Percentiles rank a stretch among this genome's conserved stretches.
Conservation (phyloP, 2,888 invertebrate genomes). For the Monoplex corrugatus region DNA sequence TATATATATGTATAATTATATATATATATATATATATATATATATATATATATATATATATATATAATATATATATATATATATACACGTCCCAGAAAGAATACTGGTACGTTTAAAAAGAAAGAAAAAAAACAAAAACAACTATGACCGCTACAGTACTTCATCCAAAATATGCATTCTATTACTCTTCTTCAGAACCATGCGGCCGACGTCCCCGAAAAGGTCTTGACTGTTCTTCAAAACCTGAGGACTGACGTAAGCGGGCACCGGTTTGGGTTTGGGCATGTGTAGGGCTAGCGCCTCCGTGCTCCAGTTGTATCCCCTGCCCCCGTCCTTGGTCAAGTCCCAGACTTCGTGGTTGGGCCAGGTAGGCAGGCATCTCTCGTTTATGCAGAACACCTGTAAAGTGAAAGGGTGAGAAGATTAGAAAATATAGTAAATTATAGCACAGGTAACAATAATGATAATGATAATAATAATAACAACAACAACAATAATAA, state of each 20-base stretch:
- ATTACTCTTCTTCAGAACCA: slow-evolving; percentile 19
- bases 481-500: too few relatives aligned
- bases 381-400: slow-evolving; percentile 41
- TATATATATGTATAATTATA: neutral
- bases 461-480: too few relatives aligned
- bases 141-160: neutral
- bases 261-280: slow-evolving; percentile 32
- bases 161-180: neutral
- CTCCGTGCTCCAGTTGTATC: slow-evolving; percentile 22
- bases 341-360: neutral
- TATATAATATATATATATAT: too few relatives aligned
- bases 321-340: slow-evolving; percentile 21
- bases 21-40: neutral
- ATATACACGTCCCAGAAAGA: too few relatives aligned
- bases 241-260: slow-evolving; percentile 15
- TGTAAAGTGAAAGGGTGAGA: too few relatives aligned
- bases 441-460: too few relatives aligned
- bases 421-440: too few relatives aligned
- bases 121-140: neutral
- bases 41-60: too few relatives aligned
- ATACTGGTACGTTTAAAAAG: neutral
- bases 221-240: slow-evolving; percentile 34
- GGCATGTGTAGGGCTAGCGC: slow-evolving; percentile 37
- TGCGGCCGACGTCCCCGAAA: slow-evolving; percentile 37
- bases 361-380: slow-evolving; percentile 44